phyloP scores from a whole-genome alignment of 2,888 invertebrate genomes.

The Polydrusus pterygomalis region DNA sequence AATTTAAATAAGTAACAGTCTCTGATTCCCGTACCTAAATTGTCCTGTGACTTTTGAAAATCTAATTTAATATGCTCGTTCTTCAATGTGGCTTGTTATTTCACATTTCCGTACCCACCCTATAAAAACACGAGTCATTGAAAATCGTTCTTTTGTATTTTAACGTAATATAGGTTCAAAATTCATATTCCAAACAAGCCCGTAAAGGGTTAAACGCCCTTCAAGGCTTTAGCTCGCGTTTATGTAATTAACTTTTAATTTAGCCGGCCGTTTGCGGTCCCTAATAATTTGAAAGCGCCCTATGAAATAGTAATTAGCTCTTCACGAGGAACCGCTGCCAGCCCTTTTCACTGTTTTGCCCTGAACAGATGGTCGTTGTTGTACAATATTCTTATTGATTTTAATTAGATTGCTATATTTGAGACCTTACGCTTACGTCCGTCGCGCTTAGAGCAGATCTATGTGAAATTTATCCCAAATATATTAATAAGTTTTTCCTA shows the following conservation, averaged over 20 bases:
- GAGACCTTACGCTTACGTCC: no score
- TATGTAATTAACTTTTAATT: conserved; percentile 29
- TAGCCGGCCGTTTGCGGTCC: conserved; percentile 23
- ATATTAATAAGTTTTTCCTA: no score
- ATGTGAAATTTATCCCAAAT: no score
- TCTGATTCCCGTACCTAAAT: no score
- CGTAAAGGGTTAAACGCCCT: conserved; percentile 27
- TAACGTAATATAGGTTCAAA: not conserved
- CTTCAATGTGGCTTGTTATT: not conserved
- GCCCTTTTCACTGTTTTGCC: conserved; percentile 24
- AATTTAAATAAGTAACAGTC: no score
- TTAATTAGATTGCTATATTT: not conserved
- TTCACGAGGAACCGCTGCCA: conserved; percentile 10
- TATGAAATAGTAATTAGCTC: conserved; percentile 28
- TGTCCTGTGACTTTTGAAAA: no score
- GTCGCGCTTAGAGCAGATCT: no score
- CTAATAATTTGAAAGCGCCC: conserved; percentile 24
- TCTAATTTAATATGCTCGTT: not conserved
- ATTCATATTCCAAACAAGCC: conserved; percentile 26
- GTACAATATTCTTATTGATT: conserved; percentile 7
- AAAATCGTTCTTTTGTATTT: conserved; percentile 9
- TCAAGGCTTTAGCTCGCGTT: conserved; percentile 26
- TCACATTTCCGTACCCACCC: not conserved
- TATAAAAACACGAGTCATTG: conserved; percentile 4
- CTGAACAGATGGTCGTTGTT: conserved; percentile 15